These are phyloP conservation scores for Sebastes kiyomatsui DNA, from an alignment of 2,797 vertebrate genomes.

Conservation along the genomic window DNA sequence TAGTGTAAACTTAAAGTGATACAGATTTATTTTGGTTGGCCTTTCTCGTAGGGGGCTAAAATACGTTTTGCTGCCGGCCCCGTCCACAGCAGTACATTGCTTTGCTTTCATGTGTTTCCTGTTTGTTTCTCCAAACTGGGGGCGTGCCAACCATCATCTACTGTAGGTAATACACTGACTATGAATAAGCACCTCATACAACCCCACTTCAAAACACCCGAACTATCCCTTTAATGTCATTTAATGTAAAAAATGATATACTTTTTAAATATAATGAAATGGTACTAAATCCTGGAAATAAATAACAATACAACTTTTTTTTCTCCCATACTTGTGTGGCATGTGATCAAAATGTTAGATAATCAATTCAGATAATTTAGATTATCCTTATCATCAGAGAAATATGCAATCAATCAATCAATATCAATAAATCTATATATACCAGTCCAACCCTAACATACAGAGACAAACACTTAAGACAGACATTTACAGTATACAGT, in stretches of 20 bases:
- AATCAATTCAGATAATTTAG: neutral
- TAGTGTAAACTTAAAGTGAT: neutral
- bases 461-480: conserved; percentile 7
- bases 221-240: neutral
- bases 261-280: neutral
- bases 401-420: neutral
- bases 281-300: neutral
- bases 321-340: neutral
- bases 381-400: neutral
- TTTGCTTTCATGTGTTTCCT: neutral
- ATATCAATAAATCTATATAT: neutral
- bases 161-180: neutral
- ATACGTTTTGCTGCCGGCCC: too few species aligned
- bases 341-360: neutral
- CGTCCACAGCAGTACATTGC: too few species aligned
- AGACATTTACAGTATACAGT: neutral
- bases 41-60: too few species aligned
- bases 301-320: neutral
- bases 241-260: neutral
- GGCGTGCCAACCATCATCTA: too few species aligned
- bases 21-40: too few species aligned
- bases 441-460: conserved; percentile 14
- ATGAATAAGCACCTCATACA: neutral
- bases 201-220: neutral
- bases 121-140: neutral